Base-by-base conservation (phyloP, 1,140 invertebrate genomes). In the Neodiprion lecontei region DNA sequence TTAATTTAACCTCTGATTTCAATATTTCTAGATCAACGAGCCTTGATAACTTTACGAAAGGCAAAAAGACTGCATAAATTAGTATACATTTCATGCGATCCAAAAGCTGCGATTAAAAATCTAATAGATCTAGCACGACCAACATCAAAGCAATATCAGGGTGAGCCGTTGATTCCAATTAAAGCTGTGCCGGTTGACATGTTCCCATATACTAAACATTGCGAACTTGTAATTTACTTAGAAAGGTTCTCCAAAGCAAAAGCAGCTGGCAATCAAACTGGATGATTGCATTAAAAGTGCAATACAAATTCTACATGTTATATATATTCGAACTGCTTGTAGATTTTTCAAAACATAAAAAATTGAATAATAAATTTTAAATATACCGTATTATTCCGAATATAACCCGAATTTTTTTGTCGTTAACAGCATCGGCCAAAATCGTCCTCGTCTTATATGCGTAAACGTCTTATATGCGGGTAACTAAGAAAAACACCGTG, bases 1-100 rank as follows among this genome's bases (percentile, higher is more conserved):
- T 67, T 72, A 66, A 7, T 9, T 68, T 48, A 47, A 72, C 61
- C 68, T 72, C 76, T 67, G 72, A 72, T 78, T 79, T 78, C 76
- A 78, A 77, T 88, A 61, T 8, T 61, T 89, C 75, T 82, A 95
- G 95, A 97, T 89, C 92, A 93, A 82, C 93, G 92, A 80, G 96
- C 96, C 0, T 89, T 98, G 72, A 89, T 92, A 14, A 91, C 93
- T 66, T 88, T 99, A 11, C 91, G 97, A 28, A 94, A 92, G 80
- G 92, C 93, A 28, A 88, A 89, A 68, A 92, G 92, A 72, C 91
- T 99, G 4, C 93, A 94, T 9, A 93, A 93, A 40, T 79, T 99
- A 9, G 90, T 99, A 2, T 99, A 97, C 87, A 92, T 99, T 69
- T 95, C 97, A 0, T 99, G 98, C 84, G 95, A 98, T 88, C 94